phyloP scores from a whole-genome alignment of 2,888 invertebrate species.

The Pogonocherus hispidulus region DNA sequence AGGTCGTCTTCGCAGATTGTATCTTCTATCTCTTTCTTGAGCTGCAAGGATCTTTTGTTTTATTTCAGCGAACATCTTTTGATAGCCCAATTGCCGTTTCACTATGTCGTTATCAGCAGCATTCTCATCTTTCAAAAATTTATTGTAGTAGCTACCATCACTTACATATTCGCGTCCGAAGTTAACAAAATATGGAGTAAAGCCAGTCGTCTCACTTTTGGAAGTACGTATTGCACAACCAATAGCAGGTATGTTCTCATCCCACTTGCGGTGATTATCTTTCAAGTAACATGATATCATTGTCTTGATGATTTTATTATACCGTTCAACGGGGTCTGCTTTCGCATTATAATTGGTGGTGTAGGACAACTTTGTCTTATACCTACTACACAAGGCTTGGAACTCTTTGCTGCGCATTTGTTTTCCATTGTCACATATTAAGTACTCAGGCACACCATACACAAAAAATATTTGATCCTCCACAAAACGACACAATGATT shows the following conservation, averaged over 20 bases:
- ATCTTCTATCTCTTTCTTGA: too few species aligned
- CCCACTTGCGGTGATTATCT: constrained; percentile 1
- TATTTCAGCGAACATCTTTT: too few species aligned
- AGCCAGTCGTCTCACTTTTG: constrained; percentile 15
- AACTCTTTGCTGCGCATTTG: constrained; percentile 41
- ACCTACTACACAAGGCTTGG: constrained; percentile 14
- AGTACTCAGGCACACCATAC: constrained; percentile 40
- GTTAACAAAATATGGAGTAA: too few species aligned
- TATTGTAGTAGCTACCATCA: too few species aligned
- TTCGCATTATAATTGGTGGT: constrained; percentile 40
- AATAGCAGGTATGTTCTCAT: not conserved
- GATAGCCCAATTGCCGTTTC: too few species aligned
- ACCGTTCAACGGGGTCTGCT: constrained; percentile 40
- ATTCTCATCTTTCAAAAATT: too few species aligned
- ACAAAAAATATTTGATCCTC: constrained; percentile 43
- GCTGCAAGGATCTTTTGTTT: too few species aligned
- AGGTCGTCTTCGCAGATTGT: too few species aligned
- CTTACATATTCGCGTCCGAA: too few species aligned
- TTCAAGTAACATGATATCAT: constrained; percentile 10
- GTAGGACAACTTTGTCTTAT: constrained; percentile 33
- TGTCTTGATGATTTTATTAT: constrained; percentile 41
- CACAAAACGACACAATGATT: constrained; percentile 24
- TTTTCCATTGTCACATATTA: constrained; percentile 46
- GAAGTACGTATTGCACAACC: not conserved
- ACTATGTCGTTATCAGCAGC: too few species aligned